Conservation (phyloP, 2,888 invertebrate genomes). For the Nemoura dubitans region DNA sequence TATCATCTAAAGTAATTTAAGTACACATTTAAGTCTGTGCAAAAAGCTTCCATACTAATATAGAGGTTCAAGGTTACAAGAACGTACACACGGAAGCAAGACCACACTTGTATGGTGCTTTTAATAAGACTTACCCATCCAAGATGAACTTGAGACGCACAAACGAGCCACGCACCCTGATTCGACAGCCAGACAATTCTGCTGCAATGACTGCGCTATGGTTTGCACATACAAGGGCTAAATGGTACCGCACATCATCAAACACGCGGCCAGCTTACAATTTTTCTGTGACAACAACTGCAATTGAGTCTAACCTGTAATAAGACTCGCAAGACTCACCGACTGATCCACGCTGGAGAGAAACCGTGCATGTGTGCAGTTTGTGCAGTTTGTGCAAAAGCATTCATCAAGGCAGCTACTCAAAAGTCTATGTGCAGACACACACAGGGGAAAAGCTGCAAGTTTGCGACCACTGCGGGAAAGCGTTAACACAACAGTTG, state of each 20-base stretch:
- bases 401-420: slow-evolving; percentile 64
- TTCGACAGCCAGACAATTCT: slow-evolving; percentile 54
- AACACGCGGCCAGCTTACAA: slow-evolving; percentile 56
- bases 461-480: neutral
- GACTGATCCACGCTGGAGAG: slow-evolving; percentile 62
- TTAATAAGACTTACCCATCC: slow-evolving; percentile 64
- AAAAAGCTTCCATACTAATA: slow-evolving; percentile 47
- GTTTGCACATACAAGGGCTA: slow-evolving; percentile 55
- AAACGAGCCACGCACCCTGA: slow-evolving; percentile 59
- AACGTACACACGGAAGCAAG: slow-evolving; percentile 57
- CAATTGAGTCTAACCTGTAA: slow-evolving; percentile 50
- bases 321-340: slow-evolving; percentile 51
- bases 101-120: slow-evolving; percentile 59
- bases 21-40: slow-evolving; percentile 46
- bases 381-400: slow-evolving; percentile 67
- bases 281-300: slow-evolving; percentile 50
- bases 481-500: neutral
- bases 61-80: slow-evolving; percentile 43
- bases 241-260: slow-evolving; percentile 54
- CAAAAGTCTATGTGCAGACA: neutral
- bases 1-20: slow-evolving; percentile 45
- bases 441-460: neutral
- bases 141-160: slow-evolving; percentile 65
- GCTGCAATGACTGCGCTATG: slow-evolving; percentile 54
- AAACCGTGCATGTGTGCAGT: slow-evolving; percentile 66